Base-by-base conservation (phyloP, 2,113 vertebrate species). In the Aramus guarauna region DNA sequence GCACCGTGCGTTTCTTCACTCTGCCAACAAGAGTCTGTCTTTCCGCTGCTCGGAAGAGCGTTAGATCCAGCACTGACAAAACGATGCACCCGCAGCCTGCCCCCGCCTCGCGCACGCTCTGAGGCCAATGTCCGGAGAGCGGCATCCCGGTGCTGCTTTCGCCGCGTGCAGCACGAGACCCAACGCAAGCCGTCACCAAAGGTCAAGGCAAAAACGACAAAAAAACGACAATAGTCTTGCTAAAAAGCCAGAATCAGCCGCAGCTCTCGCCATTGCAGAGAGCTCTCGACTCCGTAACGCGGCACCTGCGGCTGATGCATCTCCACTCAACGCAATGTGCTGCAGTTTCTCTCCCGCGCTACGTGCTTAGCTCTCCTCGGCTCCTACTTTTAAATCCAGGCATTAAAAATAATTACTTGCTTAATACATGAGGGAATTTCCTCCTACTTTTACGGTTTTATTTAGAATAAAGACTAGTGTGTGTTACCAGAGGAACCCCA, bases 121-220 rank as follows among this genome's bases (percentile, higher is more conserved):
- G 12, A 62, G 75, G 55, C 9, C 22, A 10, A 2, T 0, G 0
- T 3, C 32, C 4, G 0, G n/a, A 36, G 47, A 15, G 4, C 62
- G 15, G 73, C 37, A 32, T 15, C 48, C 56, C 3, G 1, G 14
- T 2, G 39, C 36, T 24, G 79, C 66, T 26, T 17, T 9, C 4
- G 0, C 29, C 5, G 1, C 10, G 5, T 1, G 24, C 67, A 26
- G 62, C 4, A 27, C 0, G 0, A 85, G 64, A 59, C 32, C n/a
- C 60, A 45, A 9, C 32, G 9, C 17, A 11, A 71, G 60, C 41
- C 58, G 36, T 6, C 37, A 15, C n/a, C 18, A 1, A 66, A 55
- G 63, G 71, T 69, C 74, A 22, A 26, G 69, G 18, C 52, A 60
- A 88, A 76, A 37, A n/a, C n/a, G n/a, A n/a, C n/a, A n/a, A n/a